Evolutionary conservation across 2,888 invertebrate species (phyloP).

Genomic region (Agriopis leucophaearia): DNA sequence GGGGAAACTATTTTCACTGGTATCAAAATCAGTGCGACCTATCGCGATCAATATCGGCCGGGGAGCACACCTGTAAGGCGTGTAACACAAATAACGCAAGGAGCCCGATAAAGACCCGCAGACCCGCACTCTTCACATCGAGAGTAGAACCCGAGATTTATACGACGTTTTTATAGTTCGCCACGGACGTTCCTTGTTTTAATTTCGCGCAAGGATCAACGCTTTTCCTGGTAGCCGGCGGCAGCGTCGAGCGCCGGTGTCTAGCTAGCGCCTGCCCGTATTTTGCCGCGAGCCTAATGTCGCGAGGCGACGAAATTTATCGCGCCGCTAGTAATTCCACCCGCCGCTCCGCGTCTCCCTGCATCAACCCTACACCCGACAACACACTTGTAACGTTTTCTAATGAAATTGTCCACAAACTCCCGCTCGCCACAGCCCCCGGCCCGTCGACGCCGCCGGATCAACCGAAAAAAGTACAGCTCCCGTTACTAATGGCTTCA

Average conservation of each 20-base stretch:
- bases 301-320: slow-evolving; percentile 84
- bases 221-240: slow-evolving; percentile 55
- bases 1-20: slow-evolving; percentile 33
- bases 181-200: slow-evolving; percentile 81
- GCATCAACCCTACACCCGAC: slow-evolving; percentile 77
- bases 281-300: slow-evolving; percentile 77
- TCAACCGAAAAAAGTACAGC: slow-evolving; percentile 86
- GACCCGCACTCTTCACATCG: slow-evolving; percentile 69
- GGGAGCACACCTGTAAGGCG: slow-evolving; percentile 66
- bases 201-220: slow-evolving; percentile 79
- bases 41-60: slow-evolving; percentile 64
- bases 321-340: slow-evolving; percentile 82
- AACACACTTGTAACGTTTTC: slow-evolving; percentile 85
- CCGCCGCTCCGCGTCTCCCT: slow-evolving; percentile 70
- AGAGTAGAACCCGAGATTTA: slow-evolving; percentile 71
- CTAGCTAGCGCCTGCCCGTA: slow-evolving; percentile 61
- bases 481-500: slow-evolving; percentile 86
- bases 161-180: slow-evolving; percentile 79
- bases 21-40: slow-evolving; percentile 51
- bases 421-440: slow-evolving; percentile 78
- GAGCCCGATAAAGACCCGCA: slow-evolving; percentile 65
- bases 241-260: slow-evolving; percentile 51
- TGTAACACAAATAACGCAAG: slow-evolving; percentile 71
- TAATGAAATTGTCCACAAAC: slow-evolving; percentile 86
- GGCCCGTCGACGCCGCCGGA: slow-evolving; percentile 81